Base-by-base conservation (phyloP, 92 coral and sea anemone genomes). In the Isaurus tuberculatus region DNA sequence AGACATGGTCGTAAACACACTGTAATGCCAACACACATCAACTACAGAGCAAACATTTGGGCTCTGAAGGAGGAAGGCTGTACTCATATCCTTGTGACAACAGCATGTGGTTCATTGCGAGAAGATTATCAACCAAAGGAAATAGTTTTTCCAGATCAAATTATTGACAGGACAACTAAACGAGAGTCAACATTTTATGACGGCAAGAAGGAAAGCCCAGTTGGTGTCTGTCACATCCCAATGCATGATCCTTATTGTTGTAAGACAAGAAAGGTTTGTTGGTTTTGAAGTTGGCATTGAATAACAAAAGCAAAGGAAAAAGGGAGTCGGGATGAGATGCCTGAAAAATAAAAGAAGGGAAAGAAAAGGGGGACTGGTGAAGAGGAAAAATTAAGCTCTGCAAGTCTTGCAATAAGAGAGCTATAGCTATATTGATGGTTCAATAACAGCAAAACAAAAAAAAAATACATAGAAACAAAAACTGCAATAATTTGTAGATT, bases 61-160 rank as follows among this genome's bases (percentile, higher is more conserved):
- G 99, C 98, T n/a, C 91, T 96, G 31, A 94, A 96, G 66, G 72
- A 94, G 28, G 97, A 92, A 70, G 99, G 99, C 2, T 96, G 99
- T 72, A 94, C 98, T 25, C 99, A 96, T 68, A 87, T 96, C 27
- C 81, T 96, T n/a, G 96, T 93, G 22, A 94, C 99, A n/a, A 94
- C 94, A 68, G 98, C 99, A 19, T 96, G 99, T 85, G 99, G 99
- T 10, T 96, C 99, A 28, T 79, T 96, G 66, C 80, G 67, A 80
- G 94, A 92, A 69, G 89, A 89, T 40, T 94, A 84, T 75, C 90
- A 91, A 32, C 99, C 99, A 48, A 89, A 91, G 30, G 97, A 96
- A 65, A 70, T 96, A 33, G 98, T 96, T n/a, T 92, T 96, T 67
- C 98, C 98, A 70, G 94, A 96, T 73, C 99, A 96, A 85, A 90